A percentile compares a stretch with the other conserved stretches of the same genome.
phyloP scores from a whole-genome alignment of 2,888 invertebrate species.

The Sinodicranocentrus sp. region DNA sequence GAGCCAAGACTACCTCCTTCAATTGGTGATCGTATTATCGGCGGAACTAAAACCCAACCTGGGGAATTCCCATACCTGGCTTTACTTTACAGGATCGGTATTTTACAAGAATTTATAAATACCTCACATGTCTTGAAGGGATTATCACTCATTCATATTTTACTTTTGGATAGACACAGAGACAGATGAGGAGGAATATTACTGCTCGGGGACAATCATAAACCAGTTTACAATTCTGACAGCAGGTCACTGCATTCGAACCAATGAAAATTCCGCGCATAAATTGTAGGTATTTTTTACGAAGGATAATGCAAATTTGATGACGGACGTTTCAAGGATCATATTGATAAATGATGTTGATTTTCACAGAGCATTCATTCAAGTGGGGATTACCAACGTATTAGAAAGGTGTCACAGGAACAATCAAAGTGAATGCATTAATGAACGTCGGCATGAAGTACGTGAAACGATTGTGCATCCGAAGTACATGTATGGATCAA shows the following conservation, averaged over 20 bases:
- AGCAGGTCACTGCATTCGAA: constrained; percentile 54
- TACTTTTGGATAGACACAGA: constrained; percentile 53
- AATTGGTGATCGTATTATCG: constrained; percentile 81
- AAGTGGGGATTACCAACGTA: constrained; percentile 49
- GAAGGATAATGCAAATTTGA: no score
- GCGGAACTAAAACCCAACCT: constrained; percentile 82
- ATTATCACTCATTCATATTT: no score
- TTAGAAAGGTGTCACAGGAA: constrained; percentile 29
- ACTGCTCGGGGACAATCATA: constrained; percentile 73
- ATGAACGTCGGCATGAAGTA: constrained; percentile 40
- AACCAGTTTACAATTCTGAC: constrained; percentile 59
- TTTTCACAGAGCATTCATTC: constrained; percentile 39
- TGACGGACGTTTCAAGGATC: no score
- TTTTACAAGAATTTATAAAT: constrained; percentile 31
- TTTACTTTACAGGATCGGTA: constrained; percentile 80
- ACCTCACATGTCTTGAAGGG: not conserved
- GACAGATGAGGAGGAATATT: constrained; percentile 71
- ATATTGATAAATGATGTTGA: no score
- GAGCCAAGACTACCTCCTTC: constrained; percentile 10
- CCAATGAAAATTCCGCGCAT: constrained; percentile 22
- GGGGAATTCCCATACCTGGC: constrained; percentile 89
- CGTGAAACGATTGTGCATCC: constrained; percentile 37
- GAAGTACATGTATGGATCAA: constrained; percentile 40
- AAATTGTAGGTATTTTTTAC: constrained; percentile 30
- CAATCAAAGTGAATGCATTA: constrained; percentile 26